These are phyloP conservation scores for Isoperla grammatica DNA, from an alignment of 2,888 invertebrate genomes.

Conservation along the genomic window DNA sequence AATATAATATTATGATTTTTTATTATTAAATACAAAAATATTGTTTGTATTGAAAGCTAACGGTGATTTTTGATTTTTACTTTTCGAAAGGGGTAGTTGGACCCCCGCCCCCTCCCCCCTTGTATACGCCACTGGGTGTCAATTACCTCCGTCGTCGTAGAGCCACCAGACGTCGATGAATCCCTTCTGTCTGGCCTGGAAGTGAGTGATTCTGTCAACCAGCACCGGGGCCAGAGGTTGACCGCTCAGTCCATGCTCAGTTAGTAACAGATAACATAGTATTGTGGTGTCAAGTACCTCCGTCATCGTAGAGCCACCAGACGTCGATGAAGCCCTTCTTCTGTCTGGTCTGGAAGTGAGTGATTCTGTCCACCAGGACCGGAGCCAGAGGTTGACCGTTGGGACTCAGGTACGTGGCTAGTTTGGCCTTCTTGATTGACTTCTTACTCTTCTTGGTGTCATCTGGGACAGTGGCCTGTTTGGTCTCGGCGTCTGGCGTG, in stretches of 20 bases:
- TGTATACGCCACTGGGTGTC: no score
- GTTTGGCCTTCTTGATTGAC: background rate
- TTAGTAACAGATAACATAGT: no score
- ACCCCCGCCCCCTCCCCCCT: no score
- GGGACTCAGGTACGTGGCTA: conserved; percentile 30
- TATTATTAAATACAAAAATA: no score
- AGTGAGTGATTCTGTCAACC: conserved; percentile 34
- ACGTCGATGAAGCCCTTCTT: conserved; percentile 51
- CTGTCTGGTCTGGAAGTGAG: conserved; percentile 37
- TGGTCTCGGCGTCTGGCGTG: background rate
- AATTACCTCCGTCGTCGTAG: conserved; percentile 53
- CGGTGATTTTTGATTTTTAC: no score
- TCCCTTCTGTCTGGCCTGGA: conserved; percentile 40
- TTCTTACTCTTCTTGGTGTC: conserved; percentile 14
- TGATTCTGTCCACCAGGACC: conserved; percentile 34
- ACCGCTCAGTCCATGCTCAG: conserved; percentile 37
- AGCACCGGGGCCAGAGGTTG: conserved; percentile 34
- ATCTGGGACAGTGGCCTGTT: background rate
- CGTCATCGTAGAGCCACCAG: conserved; percentile 60
- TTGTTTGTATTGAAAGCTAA: no score
- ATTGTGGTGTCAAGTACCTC: no score
- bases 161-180: conserved; percentile 58
- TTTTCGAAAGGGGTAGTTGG: no score
- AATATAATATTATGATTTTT: no score
- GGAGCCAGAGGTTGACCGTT: conserved; percentile 35